Evolutionary conservation across 2,888 invertebrate species (phyloP).

Genomic region (Callyntrura sp.): DNA sequence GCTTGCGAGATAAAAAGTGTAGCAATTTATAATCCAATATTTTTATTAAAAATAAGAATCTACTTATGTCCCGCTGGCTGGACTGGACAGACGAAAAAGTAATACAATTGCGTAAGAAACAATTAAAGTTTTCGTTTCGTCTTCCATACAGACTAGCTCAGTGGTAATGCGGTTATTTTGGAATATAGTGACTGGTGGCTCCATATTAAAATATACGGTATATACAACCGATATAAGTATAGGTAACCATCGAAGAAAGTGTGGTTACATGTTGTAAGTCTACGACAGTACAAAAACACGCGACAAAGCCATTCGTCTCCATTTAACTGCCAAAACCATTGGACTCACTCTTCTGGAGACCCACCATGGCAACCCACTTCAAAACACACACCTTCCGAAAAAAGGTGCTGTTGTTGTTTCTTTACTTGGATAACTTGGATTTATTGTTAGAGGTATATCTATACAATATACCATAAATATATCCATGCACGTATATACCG

Average conservation of each 20-base stretch:
- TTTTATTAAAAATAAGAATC: background rate
- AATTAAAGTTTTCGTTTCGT: too few relatives aligned
- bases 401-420: constrained; percentile 63
- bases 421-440: constrained; percentile 16
- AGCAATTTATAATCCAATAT: background rate
- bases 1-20: background rate
- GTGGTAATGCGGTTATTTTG: background rate
- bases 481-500: background rate
- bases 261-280: constrained; percentile 9
- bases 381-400: constrained; percentile 82
- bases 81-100: too few relatives aligned
- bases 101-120: too few relatives aligned
- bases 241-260: background rate
- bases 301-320: constrained; percentile 84
- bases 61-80: too few relatives aligned
- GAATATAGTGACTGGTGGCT: background rate
- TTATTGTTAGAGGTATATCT: constrained; percentile 15
- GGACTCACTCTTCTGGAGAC: constrained; percentile 83
- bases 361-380: constrained; percentile 84
- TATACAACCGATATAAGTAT: background rate
- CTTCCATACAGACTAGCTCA: background rate
- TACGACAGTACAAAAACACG: constrained; percentile 78
- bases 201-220: background rate
- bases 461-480: background rate
- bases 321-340: constrained; percentile 84